Evolutionary conservation across 2,797 vertebrate species (phyloP), one percentile per base, ranked within the genome.

Genomic region (Cynodonichthys magdalenae): DNA sequence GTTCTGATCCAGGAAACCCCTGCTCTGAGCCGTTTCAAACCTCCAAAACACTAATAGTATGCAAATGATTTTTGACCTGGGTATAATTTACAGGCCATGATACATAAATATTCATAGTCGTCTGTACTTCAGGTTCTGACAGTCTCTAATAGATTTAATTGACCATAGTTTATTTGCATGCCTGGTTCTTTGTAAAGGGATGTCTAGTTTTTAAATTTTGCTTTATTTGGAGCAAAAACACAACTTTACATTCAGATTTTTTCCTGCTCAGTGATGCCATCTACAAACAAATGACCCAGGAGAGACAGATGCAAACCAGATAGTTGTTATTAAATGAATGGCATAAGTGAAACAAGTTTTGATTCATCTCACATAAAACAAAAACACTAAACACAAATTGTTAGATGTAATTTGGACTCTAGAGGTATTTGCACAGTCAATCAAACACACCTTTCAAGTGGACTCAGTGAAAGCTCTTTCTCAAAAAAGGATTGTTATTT

Each of bases 31-130:
- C 54, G 6, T 59, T 59, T 71, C 14, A 58, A 57, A 59, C 75
- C 59, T 59, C 53, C 36, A 63, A 65, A 83, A 78, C 67, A 77
- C 52, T 71, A 74, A 81, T 76, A 68, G 59, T 63, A 75, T 84
- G 76, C 71, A 66, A 81, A 87, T 73, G 14, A 2, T 44, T 41
- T 80, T 69, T 85, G 78, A 85, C 83, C 82, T 44, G 6, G 17
- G 64, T 73, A 31, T 75, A 71, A 77, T 85, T 80, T 75, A 77
- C 66, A 72, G 54, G 31, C 51, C 47, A 66, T 3, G 11, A 57
- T 27, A 14, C 63, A 82, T 81, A 29, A 59, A 87, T 86, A 86
- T 88, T 84, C 71, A 86, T 81, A 49, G 61, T 49, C 50, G 28
- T 36, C 34, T 36, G 27, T 44, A 67, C 79, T 77, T 68, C 62